phyloP scores from a whole-genome alignment of 1,140 invertebrate genomes.

The Copidosoma floridanum region DNA sequence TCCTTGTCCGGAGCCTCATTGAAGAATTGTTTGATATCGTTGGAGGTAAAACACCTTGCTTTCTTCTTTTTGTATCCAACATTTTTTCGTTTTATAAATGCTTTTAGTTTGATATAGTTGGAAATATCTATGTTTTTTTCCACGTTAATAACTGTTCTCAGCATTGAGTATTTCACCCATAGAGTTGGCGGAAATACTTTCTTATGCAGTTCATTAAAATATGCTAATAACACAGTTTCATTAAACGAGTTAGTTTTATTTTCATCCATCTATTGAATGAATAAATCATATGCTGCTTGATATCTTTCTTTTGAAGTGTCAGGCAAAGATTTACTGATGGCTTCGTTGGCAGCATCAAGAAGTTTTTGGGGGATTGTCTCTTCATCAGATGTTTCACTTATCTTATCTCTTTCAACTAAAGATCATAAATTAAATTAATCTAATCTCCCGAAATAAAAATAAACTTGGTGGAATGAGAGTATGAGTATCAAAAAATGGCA shows the following conservation, averaged over 20 bases:
- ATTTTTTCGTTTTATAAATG: conserved; percentile 4
- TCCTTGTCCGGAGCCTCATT: conserved; percentile 9
- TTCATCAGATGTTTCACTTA: no score
- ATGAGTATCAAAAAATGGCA: no score
- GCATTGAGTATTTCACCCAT: conserved; percentile 13
- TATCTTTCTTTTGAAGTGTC: no score
- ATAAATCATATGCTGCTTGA: no score
- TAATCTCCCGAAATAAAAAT: no score
- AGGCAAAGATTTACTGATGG: no score
- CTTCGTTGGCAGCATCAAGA: no score
- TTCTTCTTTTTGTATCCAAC: conserved; percentile 15
- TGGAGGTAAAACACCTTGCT: conserved; percentile 7
- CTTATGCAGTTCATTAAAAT: conserved; percentile 13
- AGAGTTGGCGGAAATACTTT: conserved; percentile 14
- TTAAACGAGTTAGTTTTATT: conserved; percentile 9
- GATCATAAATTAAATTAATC: no score
- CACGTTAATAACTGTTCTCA: not conserved
- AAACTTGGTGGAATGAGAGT: no score
- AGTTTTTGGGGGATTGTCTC: no score
- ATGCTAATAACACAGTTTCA: conserved; percentile 15
- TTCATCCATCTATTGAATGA: no score
- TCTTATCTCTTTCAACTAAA: no score
- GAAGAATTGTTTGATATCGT: conserved; percentile 6
- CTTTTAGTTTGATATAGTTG: conserved; percentile 1
- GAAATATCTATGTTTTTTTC: conserved; percentile 17